Percentiles rank a stretch among this genome's conserved stretches.
Conservation (phyloP, 1,140 invertebrate genomes). For the Polypedilum vanderplanki region DNA sequence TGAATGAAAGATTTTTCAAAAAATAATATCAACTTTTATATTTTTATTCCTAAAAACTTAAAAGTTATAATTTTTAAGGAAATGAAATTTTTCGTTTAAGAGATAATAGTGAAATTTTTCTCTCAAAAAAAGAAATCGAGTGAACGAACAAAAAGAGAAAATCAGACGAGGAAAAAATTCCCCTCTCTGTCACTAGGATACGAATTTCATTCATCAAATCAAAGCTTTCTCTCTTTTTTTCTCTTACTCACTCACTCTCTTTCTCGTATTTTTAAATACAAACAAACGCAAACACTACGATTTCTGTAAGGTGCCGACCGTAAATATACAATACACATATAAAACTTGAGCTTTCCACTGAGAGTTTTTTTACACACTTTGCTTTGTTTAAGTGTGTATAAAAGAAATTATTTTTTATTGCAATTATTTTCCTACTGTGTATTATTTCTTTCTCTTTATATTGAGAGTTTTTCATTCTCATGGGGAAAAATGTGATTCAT, state of each 20-base stretch:
- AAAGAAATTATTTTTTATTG: too few relatives aligned
- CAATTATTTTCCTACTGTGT: too few relatives aligned
- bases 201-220: constrained; percentile 11
- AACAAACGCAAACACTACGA: background rate
- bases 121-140: background rate
- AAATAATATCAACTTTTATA: background rate
- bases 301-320: background rate
- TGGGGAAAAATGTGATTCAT: too few relatives aligned
- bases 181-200: background rate
- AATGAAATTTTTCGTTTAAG: too few relatives aligned
- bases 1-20: background rate
- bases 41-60: background rate
- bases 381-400: too few relatives aligned
- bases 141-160: too few relatives aligned
- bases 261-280: background rate
- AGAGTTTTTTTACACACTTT: too few relatives aligned
- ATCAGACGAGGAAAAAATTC: background rate
- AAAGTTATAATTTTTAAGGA: too few relatives aligned
- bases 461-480: too few relatives aligned
- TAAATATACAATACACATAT: background rate
- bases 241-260: background rate
- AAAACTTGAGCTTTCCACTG: background rate
- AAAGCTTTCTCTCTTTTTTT: background rate
- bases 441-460: too few relatives aligned
- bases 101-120: too few relatives aligned